These are phyloP conservation scores for Diorhabda sublineata DNA, from an alignment of 1,140 invertebrate genomes.

Conservation along the genomic window DNA sequence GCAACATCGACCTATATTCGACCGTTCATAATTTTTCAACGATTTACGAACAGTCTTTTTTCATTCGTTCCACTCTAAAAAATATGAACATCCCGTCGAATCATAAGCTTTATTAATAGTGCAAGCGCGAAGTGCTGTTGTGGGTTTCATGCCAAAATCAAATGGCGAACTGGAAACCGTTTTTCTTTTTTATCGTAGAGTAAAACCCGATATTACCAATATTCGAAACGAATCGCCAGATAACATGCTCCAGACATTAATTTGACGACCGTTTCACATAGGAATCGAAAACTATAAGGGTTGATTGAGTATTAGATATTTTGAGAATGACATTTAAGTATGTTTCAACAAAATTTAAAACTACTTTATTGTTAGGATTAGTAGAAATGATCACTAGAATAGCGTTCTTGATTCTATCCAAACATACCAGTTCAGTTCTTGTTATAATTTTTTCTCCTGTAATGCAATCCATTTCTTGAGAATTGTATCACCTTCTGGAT, in stretches of 20 bases:
- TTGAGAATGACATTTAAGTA: too few relatives aligned
- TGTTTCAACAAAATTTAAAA: too few relatives aligned
- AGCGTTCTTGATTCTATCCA: too few relatives aligned
- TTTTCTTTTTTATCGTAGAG: neutral
- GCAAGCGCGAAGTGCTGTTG: neutral
- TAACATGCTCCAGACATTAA: neutral
- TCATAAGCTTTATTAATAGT: conserved; percentile 1
- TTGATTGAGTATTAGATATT: neutral
- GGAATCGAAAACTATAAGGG: neutral
- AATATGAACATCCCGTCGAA: neutral
- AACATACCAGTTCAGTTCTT: too few relatives aligned
- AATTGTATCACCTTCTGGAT: too few relatives aligned
- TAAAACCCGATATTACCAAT: neutral
- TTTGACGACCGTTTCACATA: neutral
- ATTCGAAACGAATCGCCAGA: neutral
- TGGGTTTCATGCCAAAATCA: neutral
- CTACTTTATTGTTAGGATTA: too few relatives aligned
- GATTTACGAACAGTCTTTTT: neutral
- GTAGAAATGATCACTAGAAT: too few relatives aligned
- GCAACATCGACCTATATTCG: neutral
- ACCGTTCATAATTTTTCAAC: neutral
- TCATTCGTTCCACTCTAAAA: neutral
- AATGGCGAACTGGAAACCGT: neutral
- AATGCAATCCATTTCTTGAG: too few relatives aligned
- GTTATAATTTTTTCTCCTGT: too few relatives aligned